These are phyloP conservation scores for Tenodera sinensis DNA, from an alignment of 2,888 invertebrate species.

Conservation along the genomic window DNA sequence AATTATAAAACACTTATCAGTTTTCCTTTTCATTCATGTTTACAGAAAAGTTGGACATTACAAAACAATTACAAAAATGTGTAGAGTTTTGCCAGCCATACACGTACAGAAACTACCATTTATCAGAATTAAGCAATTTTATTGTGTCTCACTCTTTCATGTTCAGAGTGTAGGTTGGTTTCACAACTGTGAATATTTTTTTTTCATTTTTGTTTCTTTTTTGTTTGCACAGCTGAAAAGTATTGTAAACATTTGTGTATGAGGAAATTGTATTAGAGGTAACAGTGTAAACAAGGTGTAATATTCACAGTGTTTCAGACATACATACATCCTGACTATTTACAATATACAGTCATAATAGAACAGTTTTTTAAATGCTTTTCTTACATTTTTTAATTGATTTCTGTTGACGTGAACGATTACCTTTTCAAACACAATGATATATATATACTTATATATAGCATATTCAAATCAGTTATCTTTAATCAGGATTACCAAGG, in stretches of 20 bases:
- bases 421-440: constrained; percentile 1
- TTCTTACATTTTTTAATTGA: background rate
- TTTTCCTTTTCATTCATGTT: background rate
- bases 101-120: background rate
- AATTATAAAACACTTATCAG: background rate
- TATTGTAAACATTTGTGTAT: background rate
- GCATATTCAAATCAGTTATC: background rate
- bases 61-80: background rate
- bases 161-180: background rate
- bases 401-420: background rate
- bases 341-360: constrained; percentile 19
- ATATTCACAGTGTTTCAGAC: constrained; percentile 1
- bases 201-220: background rate
- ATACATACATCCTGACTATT: constrained; percentile 21
- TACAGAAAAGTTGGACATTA: background rate
- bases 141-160: background rate
- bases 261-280: background rate
- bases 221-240: background rate
- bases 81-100: background rate
- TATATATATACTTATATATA: background rate
- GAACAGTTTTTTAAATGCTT: background rate
- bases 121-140: background rate
- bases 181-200: background rate
- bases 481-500: background rate
- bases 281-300: background rate